A percentile compares a stretch with the other conserved stretches of the same genome.
phyloP scores from a whole-genome alignment of 2,888 invertebrate species.

The Troides aeacus region DNA sequence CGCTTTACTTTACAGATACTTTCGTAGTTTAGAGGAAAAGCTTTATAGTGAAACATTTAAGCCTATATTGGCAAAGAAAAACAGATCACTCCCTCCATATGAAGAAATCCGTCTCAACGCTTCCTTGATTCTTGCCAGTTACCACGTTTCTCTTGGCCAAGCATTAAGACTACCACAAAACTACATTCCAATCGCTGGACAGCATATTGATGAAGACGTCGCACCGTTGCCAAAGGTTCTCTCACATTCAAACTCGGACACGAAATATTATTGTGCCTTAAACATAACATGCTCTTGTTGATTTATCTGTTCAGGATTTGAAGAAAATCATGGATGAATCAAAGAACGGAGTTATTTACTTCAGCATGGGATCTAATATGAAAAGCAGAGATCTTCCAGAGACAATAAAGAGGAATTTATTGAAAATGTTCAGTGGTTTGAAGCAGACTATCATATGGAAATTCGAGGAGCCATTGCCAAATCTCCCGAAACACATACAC shows the following conservation, averaged over 20 bases:
- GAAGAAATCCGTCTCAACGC: conserved; percentile 44
- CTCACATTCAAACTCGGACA: too few species aligned
- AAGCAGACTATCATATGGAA: conserved; percentile 66
- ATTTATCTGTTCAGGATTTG: conserved; percentile 45
- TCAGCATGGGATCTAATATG: conserved; percentile 63
- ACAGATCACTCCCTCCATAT: conserved; percentile 41
- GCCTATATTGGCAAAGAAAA: conserved; percentile 41
- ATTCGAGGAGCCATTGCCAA: conserved; percentile 48
- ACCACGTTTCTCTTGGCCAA: conserved; percentile 40
- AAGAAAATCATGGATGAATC: conserved; percentile 54
- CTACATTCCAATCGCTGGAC: conserved; percentile 48
- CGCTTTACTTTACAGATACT: not conserved
- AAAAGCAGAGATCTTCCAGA: conserved; percentile 49
- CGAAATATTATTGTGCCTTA: too few species aligned
- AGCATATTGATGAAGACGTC: conserved; percentile 44
- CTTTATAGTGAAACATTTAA: conserved; percentile 41
- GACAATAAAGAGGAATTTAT: conserved; percentile 40
- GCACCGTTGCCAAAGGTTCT: conserved; percentile 47
- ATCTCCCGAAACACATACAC: conserved; percentile 63
- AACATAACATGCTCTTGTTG: too few species aligned
- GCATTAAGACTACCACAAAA: conserved; percentile 43
- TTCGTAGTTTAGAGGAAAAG: conserved; percentile 23
- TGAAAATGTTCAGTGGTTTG: conserved; percentile 51
- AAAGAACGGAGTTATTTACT: conserved; percentile 59
- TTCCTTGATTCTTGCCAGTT: conserved; percentile 48